Base-by-base conservation (phyloP, 2,888 invertebrate genomes). In the Agrenia bidenticulata region DNA sequence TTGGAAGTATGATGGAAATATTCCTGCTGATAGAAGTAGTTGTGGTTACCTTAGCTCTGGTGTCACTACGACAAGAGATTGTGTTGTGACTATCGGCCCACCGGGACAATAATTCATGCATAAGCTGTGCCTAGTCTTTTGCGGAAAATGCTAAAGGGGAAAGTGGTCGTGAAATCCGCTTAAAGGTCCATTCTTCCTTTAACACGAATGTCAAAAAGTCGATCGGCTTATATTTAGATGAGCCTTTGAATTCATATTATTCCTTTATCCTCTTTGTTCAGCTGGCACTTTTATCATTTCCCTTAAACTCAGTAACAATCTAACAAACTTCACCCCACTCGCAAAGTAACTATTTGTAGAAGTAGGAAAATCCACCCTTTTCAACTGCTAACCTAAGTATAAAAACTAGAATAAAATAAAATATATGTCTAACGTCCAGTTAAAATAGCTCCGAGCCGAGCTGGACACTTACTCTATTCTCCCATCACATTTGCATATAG, bases 131-230 rank as follows among this genome's bases (percentile, higher is more conserved):
- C 45, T 45, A 32, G 32, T 32, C 32, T 32, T 32, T 45, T 17
- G 45, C 45, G n/a, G 17, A 15, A 51, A 51, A 51, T 51, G 51
- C 51, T 51, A 15, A 24, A 24, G 51, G 51, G 23, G 23, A 51
- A 51, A 24, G 21, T 24, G 24, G 13, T 23, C 7, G 21, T 51
- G 24, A 51, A 51, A 59, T 59, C 59, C 59, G 24, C 59, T 59
- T 59, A 59, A 39, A 19, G 59, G 45, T 45, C 59, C 24, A 24
- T 51, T 51, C 21, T 15, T 17, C 19, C 23, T 7, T 51, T 7
- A 51, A 51, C 4, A 2, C 23, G 51, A 51, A 51, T 23, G 51
- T 24, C 51, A 24, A 51, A 19, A 51, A 23, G 21, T 51, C 51
- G 51, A 51, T 51, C 9, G 13, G 7, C 19, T 51, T 24, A 23